phyloP scores from a whole-genome alignment of 2,113 vertebrate species.

The Archilochus colubris region DNA sequence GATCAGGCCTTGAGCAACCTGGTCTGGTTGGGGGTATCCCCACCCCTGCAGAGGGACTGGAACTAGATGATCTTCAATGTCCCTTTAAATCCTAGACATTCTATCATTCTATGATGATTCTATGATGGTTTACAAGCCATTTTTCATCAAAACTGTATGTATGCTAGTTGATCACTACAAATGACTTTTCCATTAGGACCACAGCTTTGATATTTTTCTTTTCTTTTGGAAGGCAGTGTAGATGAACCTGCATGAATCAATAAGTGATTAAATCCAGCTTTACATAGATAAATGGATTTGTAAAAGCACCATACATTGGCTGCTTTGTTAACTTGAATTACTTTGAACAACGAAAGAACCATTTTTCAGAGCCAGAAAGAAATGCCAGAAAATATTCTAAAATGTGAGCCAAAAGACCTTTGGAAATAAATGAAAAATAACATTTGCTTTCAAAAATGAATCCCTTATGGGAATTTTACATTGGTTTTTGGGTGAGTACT shows the following conservation, averaged over 20 bases:
- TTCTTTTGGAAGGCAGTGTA: conserved; percentile 27
- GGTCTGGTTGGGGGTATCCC: too few relatives aligned
- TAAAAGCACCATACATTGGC: background rate
- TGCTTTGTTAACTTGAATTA: conserved; percentile 62
- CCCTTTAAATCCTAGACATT: too few relatives aligned
- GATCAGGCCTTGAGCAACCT: too few relatives aligned
- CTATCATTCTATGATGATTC: too few relatives aligned
- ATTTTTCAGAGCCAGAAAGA: conserved; percentile 49
- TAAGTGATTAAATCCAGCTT: conserved; percentile 68
- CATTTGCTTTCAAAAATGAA: background rate
- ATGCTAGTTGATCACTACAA: conserved; percentile 68
- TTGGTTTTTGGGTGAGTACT: background rate
- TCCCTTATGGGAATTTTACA: background rate
- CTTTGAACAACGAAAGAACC: conserved; percentile 48
- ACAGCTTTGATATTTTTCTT: conserved; percentile 62
- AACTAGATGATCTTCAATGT: too few relatives aligned
- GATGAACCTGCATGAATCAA: conserved; percentile 55
- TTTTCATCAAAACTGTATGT: conserved; percentile 65
- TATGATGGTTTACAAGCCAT: conserved; percentile 44
- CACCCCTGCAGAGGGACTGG: too few relatives aligned
- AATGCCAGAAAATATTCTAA: conserved; percentile 4
- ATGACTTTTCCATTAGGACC: conserved; percentile 63
- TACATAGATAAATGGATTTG: conserved; percentile 46
- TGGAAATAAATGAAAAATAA: background rate
- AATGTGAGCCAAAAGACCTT: background rate